phyloP scores from a whole-genome alignment of 2,888 invertebrate species.

The Mamestra brassicae region DNA sequence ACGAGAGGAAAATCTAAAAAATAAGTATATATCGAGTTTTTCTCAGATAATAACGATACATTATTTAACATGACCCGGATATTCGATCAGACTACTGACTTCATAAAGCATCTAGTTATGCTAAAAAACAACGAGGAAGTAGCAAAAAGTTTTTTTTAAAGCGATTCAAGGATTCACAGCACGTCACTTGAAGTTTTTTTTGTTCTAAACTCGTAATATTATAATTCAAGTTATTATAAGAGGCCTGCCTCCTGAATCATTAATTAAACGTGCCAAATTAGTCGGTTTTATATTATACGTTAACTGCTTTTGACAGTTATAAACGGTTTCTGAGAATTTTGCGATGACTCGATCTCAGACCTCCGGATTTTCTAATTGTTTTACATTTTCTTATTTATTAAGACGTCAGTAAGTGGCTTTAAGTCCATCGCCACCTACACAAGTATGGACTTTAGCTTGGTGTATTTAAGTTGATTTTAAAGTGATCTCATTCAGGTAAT shows the following conservation, averaged over 20 bases:
- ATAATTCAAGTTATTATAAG: conserved; percentile 44
- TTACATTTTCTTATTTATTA: not conserved
- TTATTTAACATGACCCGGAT: conserved; percentile 72
- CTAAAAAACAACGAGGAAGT: conserved; percentile 79
- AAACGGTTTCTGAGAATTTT: conserved; percentile 17
- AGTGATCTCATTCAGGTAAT: not conserved
- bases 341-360: conserved; percentile 17
- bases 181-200: conserved; percentile 66
- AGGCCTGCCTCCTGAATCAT: conserved; percentile 37
- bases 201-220: conserved; percentile 49
- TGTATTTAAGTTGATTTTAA: too few species aligned
- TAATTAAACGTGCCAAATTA: conserved; percentile 57
- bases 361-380: conserved; percentile 5
- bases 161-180: conserved; percentile 75
- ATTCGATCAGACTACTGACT: conserved; percentile 69
- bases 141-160: conserved; percentile 74
- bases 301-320: conserved; percentile 48
- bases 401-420: conserved; percentile 2
- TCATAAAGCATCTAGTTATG: conserved; percentile 69
- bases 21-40: conserved; percentile 30
- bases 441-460: too few species aligned
- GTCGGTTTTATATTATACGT: conserved; percentile 20
- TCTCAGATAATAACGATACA: conserved; percentile 41
- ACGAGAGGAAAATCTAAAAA: conserved; percentile 28
- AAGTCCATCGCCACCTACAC: too few species aligned